A percentile compares a stretch with the other conserved stretches of the same genome.
Evolutionary conservation across 2,113 vertebrate genomes (phyloP).

Genomic region (Tyto alba): DNA sequence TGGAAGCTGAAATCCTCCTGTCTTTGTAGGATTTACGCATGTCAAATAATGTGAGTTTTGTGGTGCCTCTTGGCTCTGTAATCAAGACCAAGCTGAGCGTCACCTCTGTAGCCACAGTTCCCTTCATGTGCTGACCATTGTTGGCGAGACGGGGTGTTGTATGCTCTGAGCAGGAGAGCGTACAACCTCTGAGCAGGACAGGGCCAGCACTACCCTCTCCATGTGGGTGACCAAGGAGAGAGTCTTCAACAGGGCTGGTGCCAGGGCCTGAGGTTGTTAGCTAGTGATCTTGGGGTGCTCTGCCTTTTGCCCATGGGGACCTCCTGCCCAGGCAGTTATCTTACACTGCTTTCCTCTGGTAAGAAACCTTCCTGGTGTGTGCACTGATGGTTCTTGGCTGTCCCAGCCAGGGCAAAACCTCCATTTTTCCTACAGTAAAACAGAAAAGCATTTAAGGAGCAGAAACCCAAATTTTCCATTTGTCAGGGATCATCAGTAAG

Average conservation of each 20-base stretch:
- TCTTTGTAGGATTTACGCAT: background rate
- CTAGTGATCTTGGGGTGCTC: background rate
- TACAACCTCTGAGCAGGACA: too few species aligned
- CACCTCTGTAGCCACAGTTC: background rate
- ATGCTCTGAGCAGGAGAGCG: background rate
- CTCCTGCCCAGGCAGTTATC: fast-evolving
- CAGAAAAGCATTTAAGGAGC: background rate
- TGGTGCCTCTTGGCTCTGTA: background rate
- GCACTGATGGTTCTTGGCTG: background rate
- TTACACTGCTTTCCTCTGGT: background rate
- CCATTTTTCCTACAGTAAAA: background rate
- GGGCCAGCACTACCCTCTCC: background rate
- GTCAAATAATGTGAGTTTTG: background rate
- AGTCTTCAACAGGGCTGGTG: background rate
- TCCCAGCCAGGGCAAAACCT: background rate
- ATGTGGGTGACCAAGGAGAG: background rate
- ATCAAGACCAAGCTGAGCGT: background rate
- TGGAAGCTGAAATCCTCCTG: background rate
- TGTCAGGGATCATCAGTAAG: background rate
- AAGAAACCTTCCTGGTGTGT: background rate
- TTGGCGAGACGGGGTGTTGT: fast-evolving
- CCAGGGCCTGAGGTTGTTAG: background rate
- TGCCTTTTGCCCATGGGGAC: background rate
- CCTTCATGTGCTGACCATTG: fast-evolving
- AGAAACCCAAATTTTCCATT: background rate